Percentiles rank a stretch among this genome's conserved stretches.
Evolutionary conservation across 1,140 invertebrate genomes (phyloP).

Genomic region (Microplitis demolitor): DNA sequence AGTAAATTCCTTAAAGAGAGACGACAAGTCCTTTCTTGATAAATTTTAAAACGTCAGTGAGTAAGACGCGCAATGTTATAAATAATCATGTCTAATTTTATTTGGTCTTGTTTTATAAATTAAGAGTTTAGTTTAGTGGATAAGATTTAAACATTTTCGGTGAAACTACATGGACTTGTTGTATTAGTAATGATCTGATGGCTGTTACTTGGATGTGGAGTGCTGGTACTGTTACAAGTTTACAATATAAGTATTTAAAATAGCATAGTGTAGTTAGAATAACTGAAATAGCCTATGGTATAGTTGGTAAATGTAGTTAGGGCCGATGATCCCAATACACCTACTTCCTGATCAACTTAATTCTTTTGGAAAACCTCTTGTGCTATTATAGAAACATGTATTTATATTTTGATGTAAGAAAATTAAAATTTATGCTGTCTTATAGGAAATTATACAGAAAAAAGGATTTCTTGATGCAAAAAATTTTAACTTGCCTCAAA

Average conservation of each 20-base stretch:
- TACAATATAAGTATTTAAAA: constrained; percentile 48
- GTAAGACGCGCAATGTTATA: constrained; percentile 3
- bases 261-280: constrained; percentile 49
- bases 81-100: constrained; percentile 9
- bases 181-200: too few relatives aligned
- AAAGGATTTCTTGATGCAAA: too few relatives aligned
- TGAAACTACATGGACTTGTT: too few relatives aligned
- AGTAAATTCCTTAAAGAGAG: constrained; percentile 49
- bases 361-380: background rate
- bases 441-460: too few relatives aligned
- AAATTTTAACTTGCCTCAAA: too few relatives aligned
- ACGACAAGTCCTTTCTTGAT: constrained; percentile 7
- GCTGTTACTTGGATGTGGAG: too few relatives aligned
- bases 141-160: too few relatives aligned
- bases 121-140: too few relatives aligned
- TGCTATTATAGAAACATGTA: too few relatives aligned
- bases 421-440: too few relatives aligned
- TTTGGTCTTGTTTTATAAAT: constrained; percentile 5
- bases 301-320: constrained; percentile 28
- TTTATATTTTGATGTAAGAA: too few relatives aligned
- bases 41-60: constrained; percentile 5
- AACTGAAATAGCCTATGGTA: constrained; percentile 48
- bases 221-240: constrained; percentile 22
- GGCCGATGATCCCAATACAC: constrained; percentile 49
- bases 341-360: constrained; percentile 42